These are phyloP conservation scores for Subacronicta megacephala DNA, from an alignment of 2,888 invertebrate species.

Conservation along the genomic window DNA sequence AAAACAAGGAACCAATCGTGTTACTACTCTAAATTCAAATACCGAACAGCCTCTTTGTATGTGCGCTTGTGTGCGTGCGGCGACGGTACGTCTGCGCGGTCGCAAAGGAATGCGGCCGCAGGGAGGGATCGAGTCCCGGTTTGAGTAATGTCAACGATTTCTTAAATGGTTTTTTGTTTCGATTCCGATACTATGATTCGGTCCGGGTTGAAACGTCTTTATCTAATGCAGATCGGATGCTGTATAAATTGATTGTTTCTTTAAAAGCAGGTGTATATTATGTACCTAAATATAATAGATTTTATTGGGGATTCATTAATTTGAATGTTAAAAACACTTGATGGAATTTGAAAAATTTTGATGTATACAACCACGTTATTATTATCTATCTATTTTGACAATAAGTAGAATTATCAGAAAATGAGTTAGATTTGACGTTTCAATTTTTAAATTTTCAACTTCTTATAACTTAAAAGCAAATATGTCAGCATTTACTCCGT, in stretches of 20 bases:
- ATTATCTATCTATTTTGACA: no score
- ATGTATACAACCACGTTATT: no score
- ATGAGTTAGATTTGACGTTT: no score
- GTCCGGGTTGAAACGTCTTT: constrained; percentile 42
- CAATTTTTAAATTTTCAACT: no score
- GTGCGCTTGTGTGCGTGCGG: constrained; percentile 59
- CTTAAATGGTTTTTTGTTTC: constrained; percentile 55
- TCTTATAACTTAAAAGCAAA: no score
- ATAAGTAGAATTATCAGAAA: no score
- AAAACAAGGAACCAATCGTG: constrained; percentile 50
- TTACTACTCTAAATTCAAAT: constrained; percentile 38
- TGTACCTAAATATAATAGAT: no score
- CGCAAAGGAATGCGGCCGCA: constrained; percentile 74
- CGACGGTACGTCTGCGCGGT: constrained; percentile 76
- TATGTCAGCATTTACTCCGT: constrained; percentile 26
- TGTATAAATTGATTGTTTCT: constrained; percentile 15
- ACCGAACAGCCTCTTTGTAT: constrained; percentile 26
- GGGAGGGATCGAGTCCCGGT: constrained; percentile 48
- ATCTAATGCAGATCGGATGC: constrained; percentile 33
- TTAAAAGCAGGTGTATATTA: constrained; percentile 10
- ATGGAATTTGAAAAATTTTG: no score
- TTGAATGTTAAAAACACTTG: no score
- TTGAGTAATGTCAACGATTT: constrained; percentile 56
- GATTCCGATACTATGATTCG: constrained; percentile 42
- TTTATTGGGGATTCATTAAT: neutral